A percentile compares a stretch with the other conserved stretches of the same genome.
Conservation (phyloP, 2,797 vertebrate genomes). For the Phrynocephalus forsythii region DNA sequence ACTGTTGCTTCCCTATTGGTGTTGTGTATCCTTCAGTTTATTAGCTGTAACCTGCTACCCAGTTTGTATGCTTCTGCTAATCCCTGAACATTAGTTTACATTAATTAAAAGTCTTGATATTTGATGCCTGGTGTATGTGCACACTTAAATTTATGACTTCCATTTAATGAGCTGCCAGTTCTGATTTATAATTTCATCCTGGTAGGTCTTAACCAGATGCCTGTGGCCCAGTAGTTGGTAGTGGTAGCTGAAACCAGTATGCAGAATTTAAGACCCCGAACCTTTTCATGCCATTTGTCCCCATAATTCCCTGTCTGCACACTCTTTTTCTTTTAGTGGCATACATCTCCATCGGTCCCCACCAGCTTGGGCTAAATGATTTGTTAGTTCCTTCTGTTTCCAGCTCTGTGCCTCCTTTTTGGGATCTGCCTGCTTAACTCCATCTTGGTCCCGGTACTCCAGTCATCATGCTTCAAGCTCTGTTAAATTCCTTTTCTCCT, state of each 20-base stretch:
- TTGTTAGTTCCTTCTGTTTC: neutral
- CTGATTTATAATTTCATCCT: conserved; percentile 61
- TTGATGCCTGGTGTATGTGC: conserved; percentile 15
- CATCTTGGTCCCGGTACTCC: neutral
- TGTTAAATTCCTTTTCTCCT: neutral
- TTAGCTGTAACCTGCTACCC: conserved; percentile 43
- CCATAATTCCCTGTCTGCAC: neutral
- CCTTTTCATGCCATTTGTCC: too few relatives aligned
- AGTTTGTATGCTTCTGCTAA: rapidly evolving
- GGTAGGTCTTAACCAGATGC: conserved; percentile 22
- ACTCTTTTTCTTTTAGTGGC: neutral
- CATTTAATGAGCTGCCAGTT: conserved; percentile 47
- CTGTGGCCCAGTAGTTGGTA: neutral
- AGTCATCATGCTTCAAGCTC: neutral
- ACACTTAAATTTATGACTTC: conserved; percentile 29
- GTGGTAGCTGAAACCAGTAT: neutral
- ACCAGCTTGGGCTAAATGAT: too few relatives aligned
- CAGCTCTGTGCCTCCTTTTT: neutral
- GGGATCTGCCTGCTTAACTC: neutral
- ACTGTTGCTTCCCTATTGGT: conserved; percentile 25
- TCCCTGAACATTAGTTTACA: conserved; percentile 61
- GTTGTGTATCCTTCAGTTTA: conserved; percentile 46
- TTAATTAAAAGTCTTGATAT: conserved; percentile 51
- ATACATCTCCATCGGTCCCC: neutral
- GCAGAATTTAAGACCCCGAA: neutral